Evolutionary conservation across 2,113 vertebrate genomes (phyloP), one percentile per base, ranked within the genome.

Genomic region (Columba janthina): DNA sequence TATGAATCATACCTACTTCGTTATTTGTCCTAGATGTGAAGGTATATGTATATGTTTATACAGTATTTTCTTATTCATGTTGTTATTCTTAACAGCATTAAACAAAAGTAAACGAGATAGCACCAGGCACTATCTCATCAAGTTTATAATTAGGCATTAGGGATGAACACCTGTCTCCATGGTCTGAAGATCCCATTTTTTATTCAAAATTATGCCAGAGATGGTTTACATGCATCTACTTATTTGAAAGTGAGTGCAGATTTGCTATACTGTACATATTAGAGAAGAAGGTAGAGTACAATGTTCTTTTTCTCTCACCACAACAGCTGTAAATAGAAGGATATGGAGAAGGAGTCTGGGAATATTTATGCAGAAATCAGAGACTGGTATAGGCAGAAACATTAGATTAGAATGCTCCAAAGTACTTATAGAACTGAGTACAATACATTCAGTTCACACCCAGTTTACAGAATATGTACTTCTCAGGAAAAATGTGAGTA

Each of bases 101-200:
- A 75, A 36, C 10, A 40, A 40, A 40, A 40, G 13, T 40, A 40
- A 40, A 40, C 11, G 40, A 40, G 40, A 40, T 40, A 40, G 13
- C 60, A 90, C 20, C 61, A 84, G 65, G 18, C 87, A 61, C 44
- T 75, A 81, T 50, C 53, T 94, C 94, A 93, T 95, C 36, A 94
- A 94, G 29, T 18, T 94, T 85, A 88, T 92, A 90, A 93, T 90
- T 86, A 92, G 50, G 19, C 77, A 72, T 54, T 78, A 77, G 70
- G 61, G 80, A 84, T 53, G 64, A 78, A 89, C 28, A 85, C 24
- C 28, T 58, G 24, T 69, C 80, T 91, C 73, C 34, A 61, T 65
- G 73, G 73, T 66, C 57, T 44, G 36, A 62, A 90, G 65, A 31
- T 91, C 34, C 28, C 12, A 53, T 11, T 75, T 89, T 66, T 81